These are phyloP conservation scores for Octodon degus DNA, from an alignment of 2,113 vertebrate genomes.

Conservation along the genomic window DNA sequence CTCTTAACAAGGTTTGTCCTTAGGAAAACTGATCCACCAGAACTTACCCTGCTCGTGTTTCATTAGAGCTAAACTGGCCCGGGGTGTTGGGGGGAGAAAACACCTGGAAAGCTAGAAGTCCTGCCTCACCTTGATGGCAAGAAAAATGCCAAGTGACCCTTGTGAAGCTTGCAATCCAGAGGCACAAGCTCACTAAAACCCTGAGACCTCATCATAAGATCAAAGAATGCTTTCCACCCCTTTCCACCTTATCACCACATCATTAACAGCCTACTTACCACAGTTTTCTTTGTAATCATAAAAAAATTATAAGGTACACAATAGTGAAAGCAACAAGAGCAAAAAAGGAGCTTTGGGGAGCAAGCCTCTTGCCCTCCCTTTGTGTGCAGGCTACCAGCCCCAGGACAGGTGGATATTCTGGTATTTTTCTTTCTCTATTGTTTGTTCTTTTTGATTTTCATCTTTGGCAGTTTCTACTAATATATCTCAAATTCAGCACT, in stretches of 20 bases:
- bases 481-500: too few species aligned
- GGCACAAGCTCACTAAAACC: too few species aligned
- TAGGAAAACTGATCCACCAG: not conserved
- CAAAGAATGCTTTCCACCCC: not conserved
- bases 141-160: not conserved
- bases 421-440: too few species aligned
- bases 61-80: not conserved
- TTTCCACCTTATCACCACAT: not conserved
- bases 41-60: not conserved
- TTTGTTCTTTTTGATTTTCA: too few species aligned
- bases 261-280: not conserved
- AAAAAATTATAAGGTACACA: not conserved
- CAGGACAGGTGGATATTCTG: too few species aligned
- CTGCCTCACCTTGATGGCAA: not conserved
- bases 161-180: not conserved
- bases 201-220: not conserved
- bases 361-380: too few species aligned
- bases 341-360: too few species aligned
- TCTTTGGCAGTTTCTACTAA: too few species aligned
- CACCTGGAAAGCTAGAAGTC: not conserved
- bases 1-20: not conserved
- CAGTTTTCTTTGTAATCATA: not conserved
- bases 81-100: not conserved
- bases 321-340: not conserved
- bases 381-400: too few species aligned